Evolutionary conservation across 2,888 invertebrate species (phyloP).

Genomic region (Phytoseiulus persimilis): DNA sequence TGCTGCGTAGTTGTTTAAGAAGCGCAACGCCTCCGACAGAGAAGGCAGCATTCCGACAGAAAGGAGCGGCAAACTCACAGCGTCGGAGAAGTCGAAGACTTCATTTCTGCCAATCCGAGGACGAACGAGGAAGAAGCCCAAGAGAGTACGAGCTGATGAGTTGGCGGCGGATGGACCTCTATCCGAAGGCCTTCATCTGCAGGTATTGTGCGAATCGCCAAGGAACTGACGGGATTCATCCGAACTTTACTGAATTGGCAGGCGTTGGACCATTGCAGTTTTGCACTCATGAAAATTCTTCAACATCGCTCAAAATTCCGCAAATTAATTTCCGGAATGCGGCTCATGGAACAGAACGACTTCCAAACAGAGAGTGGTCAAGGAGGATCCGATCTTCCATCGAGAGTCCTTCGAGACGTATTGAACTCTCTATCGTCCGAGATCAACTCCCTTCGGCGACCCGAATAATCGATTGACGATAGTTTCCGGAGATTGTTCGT

Average conservation of each 20-base stretch:
- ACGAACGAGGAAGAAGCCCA: neutral
- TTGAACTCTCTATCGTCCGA: neutral
- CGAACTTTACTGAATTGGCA: too few species aligned
- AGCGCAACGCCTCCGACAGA: neutral
- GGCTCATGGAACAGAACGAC: too few species aligned
- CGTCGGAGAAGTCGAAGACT: neutral
- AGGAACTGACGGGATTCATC: too few species aligned
- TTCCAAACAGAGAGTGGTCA: too few species aligned
- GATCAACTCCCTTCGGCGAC: neutral
- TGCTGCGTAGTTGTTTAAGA: neutral
- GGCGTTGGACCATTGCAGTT: too few species aligned
- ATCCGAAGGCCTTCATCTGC: too few species aligned
- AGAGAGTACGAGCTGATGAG: neutral
- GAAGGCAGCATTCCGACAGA: neutral
- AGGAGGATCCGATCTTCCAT: neutral
- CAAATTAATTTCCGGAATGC: too few species aligned
- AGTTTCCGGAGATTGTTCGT: neutral
- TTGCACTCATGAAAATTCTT: too few species aligned
- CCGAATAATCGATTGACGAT: neutral
- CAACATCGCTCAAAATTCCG: too few species aligned
- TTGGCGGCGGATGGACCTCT: neutral
- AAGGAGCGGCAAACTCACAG: neutral
- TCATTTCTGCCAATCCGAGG: neutral
- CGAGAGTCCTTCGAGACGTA: neutral
- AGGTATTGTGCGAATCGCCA: too few species aligned